These are phyloP conservation scores for Psophia crepitans DNA, from an alignment of 2,113 vertebrate genomes.

Conservation along the genomic window DNA sequence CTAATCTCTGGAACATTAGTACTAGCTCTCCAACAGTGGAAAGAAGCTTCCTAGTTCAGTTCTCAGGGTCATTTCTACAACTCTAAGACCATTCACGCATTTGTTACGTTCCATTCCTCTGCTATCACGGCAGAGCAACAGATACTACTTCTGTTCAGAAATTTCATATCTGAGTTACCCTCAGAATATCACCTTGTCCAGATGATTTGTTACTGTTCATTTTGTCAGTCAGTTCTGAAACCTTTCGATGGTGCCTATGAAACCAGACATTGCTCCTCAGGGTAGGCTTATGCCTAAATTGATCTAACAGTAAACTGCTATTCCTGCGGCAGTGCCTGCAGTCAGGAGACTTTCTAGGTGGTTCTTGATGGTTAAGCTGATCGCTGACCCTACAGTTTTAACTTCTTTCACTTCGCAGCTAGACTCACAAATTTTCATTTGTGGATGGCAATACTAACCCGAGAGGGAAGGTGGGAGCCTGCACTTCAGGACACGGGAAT, in stretches of 20 bases:
- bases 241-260: neutral
- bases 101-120: neutral
- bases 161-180: neutral
- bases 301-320: neutral
- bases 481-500: neutral
- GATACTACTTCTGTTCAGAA: neutral
- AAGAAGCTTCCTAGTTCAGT: neutral
- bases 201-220: neutral
- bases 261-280: neutral
- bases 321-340: neutral
- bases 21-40: neutral
- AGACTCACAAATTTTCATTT: neutral
- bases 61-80: neutral
- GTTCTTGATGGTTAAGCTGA: neutral
- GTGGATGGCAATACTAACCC: neutral
- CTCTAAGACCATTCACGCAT: neutral
- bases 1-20: neutral
- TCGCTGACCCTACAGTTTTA: neutral
- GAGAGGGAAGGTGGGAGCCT: neutral
- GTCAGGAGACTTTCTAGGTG: neutral
- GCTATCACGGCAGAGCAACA: neutral
- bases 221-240: neutral
- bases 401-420: neutral
- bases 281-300: neutral
- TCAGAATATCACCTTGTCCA: neutral